Evolutionary conservation across 2,888 invertebrate genomes (phyloP).

Genomic region (Zootermopsis nevadensis): DNA sequence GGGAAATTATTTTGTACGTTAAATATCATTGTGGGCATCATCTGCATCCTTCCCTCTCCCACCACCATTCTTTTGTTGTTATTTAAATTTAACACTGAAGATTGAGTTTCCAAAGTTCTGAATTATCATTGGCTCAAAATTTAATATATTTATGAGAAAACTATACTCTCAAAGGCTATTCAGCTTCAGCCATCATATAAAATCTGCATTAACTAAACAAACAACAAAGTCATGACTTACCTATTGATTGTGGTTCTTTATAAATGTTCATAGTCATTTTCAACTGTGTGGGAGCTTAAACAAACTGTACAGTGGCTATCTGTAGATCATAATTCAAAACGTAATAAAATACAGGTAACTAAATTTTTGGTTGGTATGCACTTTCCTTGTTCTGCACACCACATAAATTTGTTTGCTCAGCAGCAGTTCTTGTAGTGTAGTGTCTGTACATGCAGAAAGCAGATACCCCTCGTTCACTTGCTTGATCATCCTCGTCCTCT

Average conservation of each 20-base stretch:
- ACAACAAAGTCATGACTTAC: neutral
- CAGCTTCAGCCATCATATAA: conserved; percentile 1
- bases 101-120: too few relatives aligned
- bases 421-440: neutral
- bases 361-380: conserved; percentile 14
- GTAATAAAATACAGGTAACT: neutral
- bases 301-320: conserved; percentile 6
- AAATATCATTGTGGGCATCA: too few relatives aligned
- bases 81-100: too few relatives aligned
- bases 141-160: too few relatives aligned
- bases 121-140: too few relatives aligned
- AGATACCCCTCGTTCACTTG: neutral
- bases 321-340: conserved; percentile 1
- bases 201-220: neutral
- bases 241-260: conserved; percentile 9
- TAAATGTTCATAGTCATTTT: conserved; percentile 27
- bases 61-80: too few relatives aligned
- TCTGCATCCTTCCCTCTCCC: too few relatives aligned
- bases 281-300: conserved; percentile 23
- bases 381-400: neutral
- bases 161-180: neutral
- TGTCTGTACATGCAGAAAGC: conserved; percentile 3
- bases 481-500: neutral
- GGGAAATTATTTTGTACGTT: too few relatives aligned
- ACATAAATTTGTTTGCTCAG: conserved; percentile 9